Conservation (phyloP, 92 coral and sea anemone species). For the Porites rus region DNA sequence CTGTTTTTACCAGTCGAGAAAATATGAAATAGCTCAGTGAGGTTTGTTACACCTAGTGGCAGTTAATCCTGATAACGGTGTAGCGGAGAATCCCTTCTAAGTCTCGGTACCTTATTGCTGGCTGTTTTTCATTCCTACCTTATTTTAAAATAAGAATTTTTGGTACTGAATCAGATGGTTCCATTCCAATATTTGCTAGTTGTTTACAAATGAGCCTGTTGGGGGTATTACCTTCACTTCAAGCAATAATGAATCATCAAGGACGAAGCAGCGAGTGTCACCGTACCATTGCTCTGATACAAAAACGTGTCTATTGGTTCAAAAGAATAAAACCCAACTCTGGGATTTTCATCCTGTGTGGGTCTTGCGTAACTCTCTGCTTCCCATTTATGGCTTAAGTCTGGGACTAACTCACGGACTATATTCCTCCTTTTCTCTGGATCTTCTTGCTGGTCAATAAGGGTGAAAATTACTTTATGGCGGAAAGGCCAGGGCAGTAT, state of each 20-base stretch:
- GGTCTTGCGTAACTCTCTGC: constrained; percentile 23
- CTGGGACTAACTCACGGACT: neutral
- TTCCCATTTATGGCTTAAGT: too few species aligned
- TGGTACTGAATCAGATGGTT: too few species aligned
- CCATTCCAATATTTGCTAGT: too few species aligned
- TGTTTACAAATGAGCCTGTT: too few species aligned
- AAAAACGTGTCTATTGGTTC: neutral
- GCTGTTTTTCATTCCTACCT: too few species aligned
- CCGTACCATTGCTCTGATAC: neutral
- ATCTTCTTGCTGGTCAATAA: constrained; percentile 60
- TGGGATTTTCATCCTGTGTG: neutral
- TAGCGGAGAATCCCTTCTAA: too few species aligned
- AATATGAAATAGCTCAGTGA: too few species aligned
- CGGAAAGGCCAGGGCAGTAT: constrained; percentile 67
- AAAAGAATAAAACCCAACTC: neutral
- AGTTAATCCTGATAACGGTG: too few species aligned
- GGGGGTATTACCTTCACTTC: constrained; percentile 1
- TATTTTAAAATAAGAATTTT: too few species aligned
- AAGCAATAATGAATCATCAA: constrained; percentile 44
- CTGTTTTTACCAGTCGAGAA: too few species aligned
- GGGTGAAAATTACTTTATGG: constrained; percentile 36
- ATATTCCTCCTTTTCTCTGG: constrained; percentile 7
- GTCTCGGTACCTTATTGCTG: too few species aligned
- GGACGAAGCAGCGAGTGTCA: constrained; percentile 31
- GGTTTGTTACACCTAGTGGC: too few species aligned